These are phyloP conservation scores for Physeter macrocephalus DNA, from an alignment of 2,113 vertebrate genomes.

Conservation along the genomic window DNA sequence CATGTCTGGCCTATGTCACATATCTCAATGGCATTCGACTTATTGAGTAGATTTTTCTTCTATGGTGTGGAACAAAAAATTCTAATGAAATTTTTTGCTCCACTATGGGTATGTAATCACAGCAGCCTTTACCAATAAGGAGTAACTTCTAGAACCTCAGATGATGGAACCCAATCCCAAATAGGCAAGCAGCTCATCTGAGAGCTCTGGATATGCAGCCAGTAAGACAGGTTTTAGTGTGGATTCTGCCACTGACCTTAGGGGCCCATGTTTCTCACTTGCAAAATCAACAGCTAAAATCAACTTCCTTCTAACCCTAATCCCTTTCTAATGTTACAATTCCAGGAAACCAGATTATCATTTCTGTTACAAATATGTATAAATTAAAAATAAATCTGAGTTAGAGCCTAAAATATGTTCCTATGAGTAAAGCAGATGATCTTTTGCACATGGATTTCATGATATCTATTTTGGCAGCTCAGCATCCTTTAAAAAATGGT, in stretches of 20 bases:
- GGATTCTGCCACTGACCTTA: neutral
- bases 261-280: neutral
- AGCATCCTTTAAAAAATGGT: neutral
- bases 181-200: neutral
- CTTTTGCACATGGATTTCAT: neutral
- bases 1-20: neutral
- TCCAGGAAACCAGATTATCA: neutral
- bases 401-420: neutral
- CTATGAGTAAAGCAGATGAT: neutral
- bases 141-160: neutral
- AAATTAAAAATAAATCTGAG: neutral
- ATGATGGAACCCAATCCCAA: neutral
- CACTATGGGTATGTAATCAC: neutral
- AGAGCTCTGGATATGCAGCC: neutral
- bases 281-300: neutral
- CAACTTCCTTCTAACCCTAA: neutral
- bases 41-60: neutral
- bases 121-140: neutral
- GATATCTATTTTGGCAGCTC: neutral
- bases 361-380: neutral
- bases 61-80: neutral
- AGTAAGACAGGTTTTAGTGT: neutral
- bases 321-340: neutral
- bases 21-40: neutral
- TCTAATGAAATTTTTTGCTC: neutral